phyloP scores from a whole-genome alignment of 2,113 vertebrate species.

The Electrona antarctica region DNA sequence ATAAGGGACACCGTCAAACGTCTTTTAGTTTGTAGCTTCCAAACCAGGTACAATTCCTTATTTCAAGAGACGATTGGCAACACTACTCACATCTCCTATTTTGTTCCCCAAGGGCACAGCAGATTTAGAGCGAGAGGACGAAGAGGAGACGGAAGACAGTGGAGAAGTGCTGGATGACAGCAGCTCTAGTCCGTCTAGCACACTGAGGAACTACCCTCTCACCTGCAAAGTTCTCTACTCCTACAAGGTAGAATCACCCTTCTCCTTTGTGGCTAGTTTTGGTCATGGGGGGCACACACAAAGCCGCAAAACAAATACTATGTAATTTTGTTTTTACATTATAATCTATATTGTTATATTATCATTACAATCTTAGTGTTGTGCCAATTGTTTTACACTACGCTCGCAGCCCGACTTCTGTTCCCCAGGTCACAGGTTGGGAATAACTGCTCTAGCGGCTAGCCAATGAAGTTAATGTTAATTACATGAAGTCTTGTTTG shows the following conservation, averaged over 20 bases:
- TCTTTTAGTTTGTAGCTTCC: no score
- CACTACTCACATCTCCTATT: neutral
- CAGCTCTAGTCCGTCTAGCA: slow-evolving; percentile 96
- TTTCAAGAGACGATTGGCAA: neutral
- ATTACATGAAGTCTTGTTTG: neutral
- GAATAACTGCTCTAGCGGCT: no score
- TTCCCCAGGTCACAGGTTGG: no score
- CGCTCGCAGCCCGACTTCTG: no score
- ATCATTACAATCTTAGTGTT: no score
- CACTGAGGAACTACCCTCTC: slow-evolving; percentile 93
- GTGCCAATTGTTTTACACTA: no score
- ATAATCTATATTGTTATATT: no score
- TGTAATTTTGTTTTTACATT: no score
- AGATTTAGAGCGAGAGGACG: slow-evolving; percentile 90
- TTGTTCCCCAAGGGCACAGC: slow-evolving; percentile 77
- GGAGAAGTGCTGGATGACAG: slow-evolving; percentile 96
- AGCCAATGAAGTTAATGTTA: no score
- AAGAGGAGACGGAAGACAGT: slow-evolving; percentile 94
- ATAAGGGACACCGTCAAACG: no score
- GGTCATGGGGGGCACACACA: no score
- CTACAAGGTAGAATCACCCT: slow-evolving; percentile 86
- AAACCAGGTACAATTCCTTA: neutral
- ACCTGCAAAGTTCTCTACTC: slow-evolving; percentile 99
- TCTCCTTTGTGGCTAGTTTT: neutral
- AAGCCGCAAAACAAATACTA: no score